phyloP scores from a whole-genome alignment of 2,888 invertebrate genomes.

The Chaetogeoica ovagalla region DNA sequence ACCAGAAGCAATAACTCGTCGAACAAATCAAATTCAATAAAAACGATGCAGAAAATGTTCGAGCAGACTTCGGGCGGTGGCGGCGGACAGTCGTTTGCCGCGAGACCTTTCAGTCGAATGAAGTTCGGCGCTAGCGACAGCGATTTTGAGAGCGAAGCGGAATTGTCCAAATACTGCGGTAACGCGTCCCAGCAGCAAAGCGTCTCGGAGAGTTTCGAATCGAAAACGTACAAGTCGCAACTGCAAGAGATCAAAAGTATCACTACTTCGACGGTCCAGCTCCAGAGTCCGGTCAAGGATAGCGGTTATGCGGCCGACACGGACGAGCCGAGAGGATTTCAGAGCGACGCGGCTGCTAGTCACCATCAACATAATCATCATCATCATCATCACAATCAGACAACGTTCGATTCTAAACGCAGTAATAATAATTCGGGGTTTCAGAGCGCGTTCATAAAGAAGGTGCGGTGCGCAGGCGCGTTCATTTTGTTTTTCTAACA shows the following conservation, averaged over 20 bases:
- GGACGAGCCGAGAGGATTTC: conserved; percentile 62
- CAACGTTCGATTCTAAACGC: neutral
- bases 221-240: conserved; percentile 34
- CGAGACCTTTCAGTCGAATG: conserved; percentile 27
- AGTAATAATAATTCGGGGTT: conserved; percentile 31
- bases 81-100: too few relatives aligned
- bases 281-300: conserved; percentile 58
- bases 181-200: conserved; percentile 9
- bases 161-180: conserved; percentile 60
- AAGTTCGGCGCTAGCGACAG: conserved; percentile 62
- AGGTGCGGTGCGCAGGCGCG: conserved; percentile 21
- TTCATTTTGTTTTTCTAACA: conserved; percentile 7
- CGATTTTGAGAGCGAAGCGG: conserved; percentile 73
- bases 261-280: neutral
- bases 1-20: conserved; percentile 4
- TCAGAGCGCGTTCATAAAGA: conserved; percentile 33
- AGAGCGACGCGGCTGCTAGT: neutral
- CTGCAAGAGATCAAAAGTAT: conserved; percentile 35
- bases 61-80: conserved; percentile 25
- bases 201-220: conserved; percentile 11
- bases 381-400: neutral
- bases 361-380: too few relatives aligned
- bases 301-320: conserved; percentile 74
- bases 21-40: conserved; percentile 44
- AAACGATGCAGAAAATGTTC: conserved; percentile 49